Base-by-base conservation (phyloP, 92 coral and sea anemone genomes). In the Epizoanthus fatuus region DNA sequence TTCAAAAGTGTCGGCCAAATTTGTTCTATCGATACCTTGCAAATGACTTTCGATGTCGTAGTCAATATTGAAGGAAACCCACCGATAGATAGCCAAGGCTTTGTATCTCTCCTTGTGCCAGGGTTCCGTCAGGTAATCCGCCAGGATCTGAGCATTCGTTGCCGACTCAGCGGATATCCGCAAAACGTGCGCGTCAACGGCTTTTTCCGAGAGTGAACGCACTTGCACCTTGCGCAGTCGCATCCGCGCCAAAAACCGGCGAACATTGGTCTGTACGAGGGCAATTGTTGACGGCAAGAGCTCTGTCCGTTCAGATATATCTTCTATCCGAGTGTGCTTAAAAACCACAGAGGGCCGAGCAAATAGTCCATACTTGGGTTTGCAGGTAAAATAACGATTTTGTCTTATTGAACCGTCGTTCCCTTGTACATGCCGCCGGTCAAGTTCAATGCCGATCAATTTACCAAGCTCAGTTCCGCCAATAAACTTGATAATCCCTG, bases 401-500 rank as follows among this genome's bases (percentile, higher is more conserved):
- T 83, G 88, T 1, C 88, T 71, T 66, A 89, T 74, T 38, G 47
- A 59, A 9, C 98, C 98, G 58, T 92, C 83, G 20, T 92, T 89
- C 32, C 98, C 98, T 65, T 94, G 95, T 2, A 85, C 71, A 38
- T 94, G 95, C 2, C 54, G 66, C 14, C 85, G 90, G 45, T 94
- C 92, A 3, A 94, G 89, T 42, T 89, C 92, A 68, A 94, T 71
- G 29, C 98, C 98, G 25, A 94, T 66, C 95, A 95, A 89, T 3
- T 83, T 86, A 4, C 98, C 95, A 3, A 89, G 83, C 42, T 83
- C 67, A 13, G 81, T 87, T 12, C 80, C n/a, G 16, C 95, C 98
- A 39, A 86, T 56, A 75, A 74, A 94, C 81, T 79, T 86, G 13
- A 94, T 81, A 25, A 85, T 89, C n/a, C 98, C 98, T 3, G 89